Percentiles rank a stretch among this genome's conserved stretches.
Conservation (phyloP, 2,113 vertebrate species). For the Pardalotus punctatus region DNA sequence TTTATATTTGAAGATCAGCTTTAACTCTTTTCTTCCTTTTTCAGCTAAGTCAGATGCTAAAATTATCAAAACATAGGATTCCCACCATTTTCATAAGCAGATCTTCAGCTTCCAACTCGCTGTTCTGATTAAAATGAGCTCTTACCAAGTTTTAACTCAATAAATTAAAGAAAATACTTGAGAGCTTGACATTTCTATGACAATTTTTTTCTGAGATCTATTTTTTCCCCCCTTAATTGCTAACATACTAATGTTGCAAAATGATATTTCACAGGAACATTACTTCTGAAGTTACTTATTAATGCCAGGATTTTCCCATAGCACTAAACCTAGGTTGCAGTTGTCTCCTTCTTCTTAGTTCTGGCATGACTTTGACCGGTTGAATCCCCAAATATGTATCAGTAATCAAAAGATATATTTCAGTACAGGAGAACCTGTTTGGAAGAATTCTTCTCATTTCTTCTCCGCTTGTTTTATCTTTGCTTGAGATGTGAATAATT, state of each 20-base stretch:
- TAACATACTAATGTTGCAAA: conserved; percentile 65
- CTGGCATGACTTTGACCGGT: conserved; percentile 69
- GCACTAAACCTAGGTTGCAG: conserved; percentile 63
- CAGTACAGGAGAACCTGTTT: conserved; percentile 80
- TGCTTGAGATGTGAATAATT: conserved; percentile 87
- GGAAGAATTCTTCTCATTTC: conserved; percentile 82
- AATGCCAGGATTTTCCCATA: conserved; percentile 72
- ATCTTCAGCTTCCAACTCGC: neutral
- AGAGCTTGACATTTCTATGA: neutral
- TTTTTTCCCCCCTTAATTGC: conserved; percentile 52
- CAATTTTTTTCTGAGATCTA: neutral
- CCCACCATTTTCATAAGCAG: neutral
- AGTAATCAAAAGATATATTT: conserved; percentile 81
- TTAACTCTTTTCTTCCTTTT: conserved; percentile 8
- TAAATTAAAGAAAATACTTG: conserved; percentile 11
- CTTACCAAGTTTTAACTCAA: neutral
- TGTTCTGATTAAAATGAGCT: neutral
- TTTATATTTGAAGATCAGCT: neutral
- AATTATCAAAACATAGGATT: conserved; percentile 8
- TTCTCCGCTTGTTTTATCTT: conserved; percentile 85
- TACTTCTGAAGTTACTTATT: conserved; percentile 83
- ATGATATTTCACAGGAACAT: conserved; percentile 63
- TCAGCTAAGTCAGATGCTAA: neutral
- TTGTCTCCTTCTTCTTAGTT: conserved; percentile 67
- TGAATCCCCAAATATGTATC: conserved; percentile 70